Evolutionary conservation across 2,888 invertebrate species (phyloP), one percentile per base, ranked within the genome.

Genomic region (Ochropacha duplaris): DNA sequence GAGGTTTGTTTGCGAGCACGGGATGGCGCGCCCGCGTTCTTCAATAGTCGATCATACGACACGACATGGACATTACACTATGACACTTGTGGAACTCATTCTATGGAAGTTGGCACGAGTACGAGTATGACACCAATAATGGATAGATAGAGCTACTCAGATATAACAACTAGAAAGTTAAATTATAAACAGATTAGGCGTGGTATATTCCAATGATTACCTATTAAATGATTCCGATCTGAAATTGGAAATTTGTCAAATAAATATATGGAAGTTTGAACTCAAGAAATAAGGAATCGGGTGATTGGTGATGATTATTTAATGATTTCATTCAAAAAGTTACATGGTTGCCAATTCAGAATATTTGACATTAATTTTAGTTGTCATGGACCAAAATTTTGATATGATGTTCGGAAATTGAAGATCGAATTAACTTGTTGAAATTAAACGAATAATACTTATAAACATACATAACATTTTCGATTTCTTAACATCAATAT

Each of bases 171-270:
- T 87, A 91, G 71, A 80, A 77, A 80, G 66, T 68, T 79, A 75
- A 73, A 78, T 71, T 75, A 84, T 74, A 77, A 81, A 54, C 73
- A 69, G 65, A 44, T 44, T 67, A 83, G 78, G 83, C 79, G 84
- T 83, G 82, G 78, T 81, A 84, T 76, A 84, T 76, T 83, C 76
- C 83, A 86, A 86, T 85, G 86, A 85, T 93, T 93, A 93, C 93
- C 93, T 91, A 92, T 86, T 88, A 90, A 89, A 92, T 93, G 93
- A 92, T 90, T 92, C 93, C 93, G 93, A 93, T 93, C 93, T 93
- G 93, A 92, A 93, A 93, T 86, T 90, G 89, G 89, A 90, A 92
- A 92, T 83, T 78, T 67, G 74, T 76, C 72, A 86, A 89, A 88
- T 90, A 79, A 90, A 90, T 89, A 82, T 61, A 61, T 58, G 63